These are phyloP conservation scores for Aleadryas rufinucha DNA, from an alignment of 2,113 vertebrate genomes.

Conservation along the genomic window DNA sequence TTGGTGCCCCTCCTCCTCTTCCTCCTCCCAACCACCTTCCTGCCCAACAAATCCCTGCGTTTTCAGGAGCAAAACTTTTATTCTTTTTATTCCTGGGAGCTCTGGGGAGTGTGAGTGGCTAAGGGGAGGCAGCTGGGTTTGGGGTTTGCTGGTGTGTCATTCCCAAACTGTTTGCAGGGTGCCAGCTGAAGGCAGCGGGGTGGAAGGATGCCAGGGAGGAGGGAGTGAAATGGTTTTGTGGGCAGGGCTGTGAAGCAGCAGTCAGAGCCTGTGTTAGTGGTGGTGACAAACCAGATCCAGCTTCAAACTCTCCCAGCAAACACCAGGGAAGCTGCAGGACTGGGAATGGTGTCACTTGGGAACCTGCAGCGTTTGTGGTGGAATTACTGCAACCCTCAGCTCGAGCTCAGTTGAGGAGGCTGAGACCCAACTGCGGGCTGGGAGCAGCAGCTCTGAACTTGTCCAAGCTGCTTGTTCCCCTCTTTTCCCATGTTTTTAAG, in stretches of 20 bases:
- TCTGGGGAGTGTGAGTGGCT: background rate
- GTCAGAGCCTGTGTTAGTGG: background rate
- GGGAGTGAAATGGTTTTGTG: background rate
- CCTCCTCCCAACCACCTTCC: background rate
- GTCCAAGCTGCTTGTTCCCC: background rate
- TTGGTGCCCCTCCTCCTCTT: background rate
- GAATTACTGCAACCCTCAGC: fast-evolving
- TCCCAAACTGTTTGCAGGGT: background rate
- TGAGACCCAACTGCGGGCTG: background rate
- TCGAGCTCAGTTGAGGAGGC: fast-evolving
- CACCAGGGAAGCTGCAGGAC: background rate
- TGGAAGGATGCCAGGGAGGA: background rate
- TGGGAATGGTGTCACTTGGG: background rate
- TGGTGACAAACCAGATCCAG: background rate
- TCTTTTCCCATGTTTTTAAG: background rate
- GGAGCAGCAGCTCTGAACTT: background rate
- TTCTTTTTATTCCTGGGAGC: background rate
- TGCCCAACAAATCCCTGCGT: background rate
- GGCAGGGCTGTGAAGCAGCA: background rate
- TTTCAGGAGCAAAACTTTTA: background rate
- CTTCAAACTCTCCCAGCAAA: background rate
- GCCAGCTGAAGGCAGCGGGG: background rate
- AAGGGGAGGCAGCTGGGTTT: background rate
- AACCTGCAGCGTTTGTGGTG: background rate
- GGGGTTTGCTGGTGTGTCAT: background rate